These are phyloP conservation scores for Holotrichia oblita DNA, from an alignment of 1,140 invertebrate species.

Conservation along the genomic window DNA sequence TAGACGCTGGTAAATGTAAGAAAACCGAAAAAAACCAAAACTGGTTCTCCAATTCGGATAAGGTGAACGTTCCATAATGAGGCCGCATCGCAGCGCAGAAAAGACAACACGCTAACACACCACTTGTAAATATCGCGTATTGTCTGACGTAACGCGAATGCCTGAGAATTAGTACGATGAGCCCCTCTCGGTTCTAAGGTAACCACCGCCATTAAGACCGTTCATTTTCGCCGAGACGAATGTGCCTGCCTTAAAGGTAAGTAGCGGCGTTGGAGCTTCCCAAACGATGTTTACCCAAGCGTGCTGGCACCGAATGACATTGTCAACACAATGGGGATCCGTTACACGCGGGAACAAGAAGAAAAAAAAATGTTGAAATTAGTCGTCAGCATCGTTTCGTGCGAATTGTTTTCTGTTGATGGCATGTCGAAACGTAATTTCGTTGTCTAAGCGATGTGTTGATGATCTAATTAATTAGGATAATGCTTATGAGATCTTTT, in stretches of 20 bases:
- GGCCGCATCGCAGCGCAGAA: neutral
- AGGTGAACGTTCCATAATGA: slow-evolving; percentile 29
- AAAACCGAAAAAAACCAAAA: neutral
- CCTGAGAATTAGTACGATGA: slow-evolving; percentile 29
- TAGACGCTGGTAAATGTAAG: slow-evolving; percentile 4
- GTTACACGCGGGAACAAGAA: no score
- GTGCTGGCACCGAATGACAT: neutral
- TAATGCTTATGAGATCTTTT: no score
- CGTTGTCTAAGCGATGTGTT: no score
- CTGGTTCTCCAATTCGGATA: slow-evolving; percentile 10
- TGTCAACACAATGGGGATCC: neutral
- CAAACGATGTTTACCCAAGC: neutral
- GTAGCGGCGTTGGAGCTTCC: neutral
- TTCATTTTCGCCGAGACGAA: neutral
- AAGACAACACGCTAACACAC: neutral
- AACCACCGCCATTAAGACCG: neutral
- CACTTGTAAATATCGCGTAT: slow-evolving; percentile 27
- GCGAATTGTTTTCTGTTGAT: no score
- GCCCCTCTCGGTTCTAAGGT: neutral
- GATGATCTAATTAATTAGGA: no score
- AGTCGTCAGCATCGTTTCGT: no score
- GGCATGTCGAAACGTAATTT: no score
- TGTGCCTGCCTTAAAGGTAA: neutral
- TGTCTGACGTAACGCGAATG: slow-evolving; percentile 31
- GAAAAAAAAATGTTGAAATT: no score